Evolutionary conservation across 1,140 invertebrate genomes (phyloP).

Genomic region (Pseudomyrmex sp.): DNA sequence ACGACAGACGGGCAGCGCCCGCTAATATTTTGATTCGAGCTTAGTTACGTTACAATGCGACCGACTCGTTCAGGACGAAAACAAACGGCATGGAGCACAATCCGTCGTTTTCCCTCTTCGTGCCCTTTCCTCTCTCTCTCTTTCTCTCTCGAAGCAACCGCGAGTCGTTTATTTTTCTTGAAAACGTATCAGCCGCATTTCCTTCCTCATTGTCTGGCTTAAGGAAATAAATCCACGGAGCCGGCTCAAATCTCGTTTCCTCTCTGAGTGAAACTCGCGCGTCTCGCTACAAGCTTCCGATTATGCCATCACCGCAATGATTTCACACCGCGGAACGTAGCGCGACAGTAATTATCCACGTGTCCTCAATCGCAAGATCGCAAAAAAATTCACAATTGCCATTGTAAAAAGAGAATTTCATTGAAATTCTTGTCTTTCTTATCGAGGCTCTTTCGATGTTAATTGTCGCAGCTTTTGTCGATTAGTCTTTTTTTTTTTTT

Average conservation of each 20-base stretch:
- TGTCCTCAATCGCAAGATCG: background rate
- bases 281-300: constrained; percentile 6
- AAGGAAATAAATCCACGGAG: constrained; percentile 76
- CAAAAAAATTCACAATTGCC: background rate
- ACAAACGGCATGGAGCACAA: constrained; percentile 63
- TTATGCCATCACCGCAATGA: background rate
- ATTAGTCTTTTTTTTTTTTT: no score
- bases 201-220: constrained; percentile 79
- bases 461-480: no score
- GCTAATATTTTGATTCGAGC: constrained; percentile 68
- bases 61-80: constrained; percentile 65
- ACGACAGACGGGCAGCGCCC: constrained; percentile 19
- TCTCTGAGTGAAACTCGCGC: constrained; percentile 10
- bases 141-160: constrained; percentile 38
- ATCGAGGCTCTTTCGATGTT: no score
- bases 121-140: background rate
- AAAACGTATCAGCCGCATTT: constrained; percentile 79
- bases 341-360: background rate
- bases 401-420: background rate
- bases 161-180: constrained; percentile 79
- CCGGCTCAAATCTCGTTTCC: constrained; percentile 38
- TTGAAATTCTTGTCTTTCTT: background rate
- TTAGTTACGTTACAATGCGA: constrained; percentile 69
- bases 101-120: constrained; percentile 46
- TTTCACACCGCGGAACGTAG: background rate